Evolutionary conservation across 53 echinoderm and acorn worm species (phyloP).

Genomic region (Holothuria scabra): DNA sequence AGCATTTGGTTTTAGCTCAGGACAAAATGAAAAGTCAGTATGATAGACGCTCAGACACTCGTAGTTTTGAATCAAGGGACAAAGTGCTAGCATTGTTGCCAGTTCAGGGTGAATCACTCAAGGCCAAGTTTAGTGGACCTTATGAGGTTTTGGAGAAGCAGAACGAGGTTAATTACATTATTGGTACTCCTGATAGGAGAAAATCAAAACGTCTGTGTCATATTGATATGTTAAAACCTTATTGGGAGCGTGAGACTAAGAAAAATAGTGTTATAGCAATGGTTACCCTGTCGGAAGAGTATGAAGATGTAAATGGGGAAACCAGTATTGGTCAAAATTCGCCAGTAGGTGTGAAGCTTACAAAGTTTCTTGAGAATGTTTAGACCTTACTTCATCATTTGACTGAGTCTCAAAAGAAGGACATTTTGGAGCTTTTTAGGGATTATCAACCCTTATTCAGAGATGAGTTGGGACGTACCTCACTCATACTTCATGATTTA

Average conservation of each 20-base stretch:
- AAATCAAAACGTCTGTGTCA: slow-evolving; percentile 12
- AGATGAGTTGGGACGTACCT: no score
- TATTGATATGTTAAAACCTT: slow-evolving; percentile 14
- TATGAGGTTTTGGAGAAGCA: neutral
- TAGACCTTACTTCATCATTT: no score
- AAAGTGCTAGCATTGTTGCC: neutral
- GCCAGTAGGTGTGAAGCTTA: no score
- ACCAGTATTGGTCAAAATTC: no score
- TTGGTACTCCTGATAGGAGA: neutral
- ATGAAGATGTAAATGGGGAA: no score
- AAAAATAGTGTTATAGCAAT: no score
- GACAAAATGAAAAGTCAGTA: neutral
- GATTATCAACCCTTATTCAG: no score
- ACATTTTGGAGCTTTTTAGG: no score
- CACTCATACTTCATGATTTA: neutral
- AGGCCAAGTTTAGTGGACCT: neutral
- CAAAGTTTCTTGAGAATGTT: no score
- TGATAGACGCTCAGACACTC: neutral
- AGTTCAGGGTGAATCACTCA: neutral
- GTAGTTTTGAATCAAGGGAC: neutral
- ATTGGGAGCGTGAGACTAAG: neutral
- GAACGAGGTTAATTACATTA: slow-evolving; percentile 9
- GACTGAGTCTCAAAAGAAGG: no score
- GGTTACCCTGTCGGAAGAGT: no score
- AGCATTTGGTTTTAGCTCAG: no score